Evolutionary conservation across 2,113 vertebrate species (phyloP), one percentile per base, ranked within the genome.

Genomic region (Sinocyclocheilus rhinocerous): DNA sequence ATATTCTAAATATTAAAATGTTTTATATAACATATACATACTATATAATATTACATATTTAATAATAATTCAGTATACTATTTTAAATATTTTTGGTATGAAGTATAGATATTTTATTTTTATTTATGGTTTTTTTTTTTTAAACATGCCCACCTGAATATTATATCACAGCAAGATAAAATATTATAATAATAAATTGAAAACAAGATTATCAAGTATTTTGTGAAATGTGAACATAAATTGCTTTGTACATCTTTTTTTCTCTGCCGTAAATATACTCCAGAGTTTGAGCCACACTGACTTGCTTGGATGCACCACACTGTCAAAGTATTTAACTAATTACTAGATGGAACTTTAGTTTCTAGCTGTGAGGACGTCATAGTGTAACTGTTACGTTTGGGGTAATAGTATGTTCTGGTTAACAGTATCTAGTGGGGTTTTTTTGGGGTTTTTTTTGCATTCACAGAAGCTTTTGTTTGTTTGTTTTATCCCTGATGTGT

Each of bases 311-410:
- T 75, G 82, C 70, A 57, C 50, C 16, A 55, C 24, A 52, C 12
- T 73, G 22, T 12, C n/a, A 76, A 59, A 24, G 72, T 84, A 18
- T 75, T 73, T 73, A 57, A 39, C n/a, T 75, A 76, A 84, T 45
- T 76, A 84, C 70, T 84, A 70, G 22, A 61, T 12, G 76, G 4
- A 26, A 45, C 36, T 76, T 42, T 63, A 29, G 55, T 61, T 75
- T 6, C 82, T 59, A 70, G 70, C 29, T 81, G 78, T 81, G 78
- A 15, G 7, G 13, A 81, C 2, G 15, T 26, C 59, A 2, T 63
- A 45, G 57, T 24, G 4, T 61, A 63, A 18, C 57, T 7, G n/a
- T 65, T 63, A 24, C 7, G 4, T 24, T 63, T 65, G 39, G 39
- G n/a, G n/a, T 18, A 65, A 81, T 81, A 18, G 59, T 26, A 63